These are phyloP conservation scores for Tympanoctomys barrerae DNA, from an alignment of 2,797 vertebrate genomes.

Conservation along the genomic window DNA sequence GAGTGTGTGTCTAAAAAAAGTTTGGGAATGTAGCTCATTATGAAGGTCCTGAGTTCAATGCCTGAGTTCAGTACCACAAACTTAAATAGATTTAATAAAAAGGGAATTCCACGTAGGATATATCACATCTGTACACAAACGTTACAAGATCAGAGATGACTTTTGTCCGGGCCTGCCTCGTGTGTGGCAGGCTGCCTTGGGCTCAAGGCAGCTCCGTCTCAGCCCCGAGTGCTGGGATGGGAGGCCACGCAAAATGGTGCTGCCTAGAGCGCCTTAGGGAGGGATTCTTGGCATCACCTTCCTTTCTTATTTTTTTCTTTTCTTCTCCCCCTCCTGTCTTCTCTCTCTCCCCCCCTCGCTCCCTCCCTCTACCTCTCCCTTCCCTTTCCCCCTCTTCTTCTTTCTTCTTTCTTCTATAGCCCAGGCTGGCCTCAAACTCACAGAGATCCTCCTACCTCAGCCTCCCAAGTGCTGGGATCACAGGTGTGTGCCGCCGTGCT, in stretches of 20 bases:
- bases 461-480: neutral
- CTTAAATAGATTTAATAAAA: neutral
- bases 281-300: neutral
- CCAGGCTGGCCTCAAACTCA: neutral
- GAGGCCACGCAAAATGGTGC: neutral
- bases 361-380: neutral
- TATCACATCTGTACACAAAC: neutral
- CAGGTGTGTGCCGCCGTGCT: neutral
- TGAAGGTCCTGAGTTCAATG: neutral
- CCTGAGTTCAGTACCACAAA: neutral
- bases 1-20: neutral
- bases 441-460: neutral
- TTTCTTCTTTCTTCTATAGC: neutral
- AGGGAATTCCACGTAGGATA: neutral
- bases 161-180: neutral
- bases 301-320: too few relatives aligned
- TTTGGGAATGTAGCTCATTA: neutral
- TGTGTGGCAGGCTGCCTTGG: neutral
- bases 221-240: too few relatives aligned
- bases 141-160: neutral
- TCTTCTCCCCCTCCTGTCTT: too few relatives aligned
- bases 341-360: too few relatives aligned
- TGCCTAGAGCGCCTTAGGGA: constrained; percentile 1
- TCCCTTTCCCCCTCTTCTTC: neutral
- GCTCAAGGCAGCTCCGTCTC: neutral